These are phyloP conservation scores for Dipodomys ordii DNA, from an alignment of 2,113 vertebrate genomes.

Conservation along the genomic window DNA sequence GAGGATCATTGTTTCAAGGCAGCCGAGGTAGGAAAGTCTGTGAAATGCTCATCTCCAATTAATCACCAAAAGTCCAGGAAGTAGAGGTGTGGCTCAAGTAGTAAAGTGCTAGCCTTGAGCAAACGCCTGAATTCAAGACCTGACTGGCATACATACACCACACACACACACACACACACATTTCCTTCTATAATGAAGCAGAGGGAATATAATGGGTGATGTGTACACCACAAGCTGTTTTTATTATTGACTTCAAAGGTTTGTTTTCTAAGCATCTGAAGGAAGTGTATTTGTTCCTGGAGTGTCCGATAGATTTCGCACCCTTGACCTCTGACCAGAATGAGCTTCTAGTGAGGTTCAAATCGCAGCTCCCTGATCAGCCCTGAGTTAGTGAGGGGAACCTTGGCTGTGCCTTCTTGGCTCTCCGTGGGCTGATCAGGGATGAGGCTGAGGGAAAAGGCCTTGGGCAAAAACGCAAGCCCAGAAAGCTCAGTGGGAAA, in stretches of 20 bases:
- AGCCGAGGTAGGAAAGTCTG: no score
- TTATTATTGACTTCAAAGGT: constrained; percentile 15
- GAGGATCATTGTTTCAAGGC: no score
- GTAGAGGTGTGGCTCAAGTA: no score
- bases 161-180: neutral
- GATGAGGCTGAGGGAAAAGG: neutral
- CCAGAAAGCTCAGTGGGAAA: constrained; percentile 53
- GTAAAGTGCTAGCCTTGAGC: no score
- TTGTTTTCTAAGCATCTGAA: constrained; percentile 19
- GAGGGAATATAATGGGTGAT: neutral
- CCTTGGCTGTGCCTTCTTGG: neutral
- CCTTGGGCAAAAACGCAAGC: constrained; percentile 64
- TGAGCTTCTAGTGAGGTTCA: neutral
- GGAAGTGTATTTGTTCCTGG: neutral
- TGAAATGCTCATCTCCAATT: no score
- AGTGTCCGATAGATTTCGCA: neutral
- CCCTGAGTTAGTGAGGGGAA: constrained; percentile 62
- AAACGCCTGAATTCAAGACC: no score
- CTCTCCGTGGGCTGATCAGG: constrained; percentile 35
- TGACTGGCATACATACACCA: no score
- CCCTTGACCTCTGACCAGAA: neutral
- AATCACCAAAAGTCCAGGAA: no score
- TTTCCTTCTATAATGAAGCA: neutral
- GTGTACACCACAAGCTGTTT: neutral
- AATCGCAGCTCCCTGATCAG: constrained; percentile 46